phyloP scores from a whole-genome alignment of 2,888 invertebrate genomes.

The Tipula vernalis region DNA sequence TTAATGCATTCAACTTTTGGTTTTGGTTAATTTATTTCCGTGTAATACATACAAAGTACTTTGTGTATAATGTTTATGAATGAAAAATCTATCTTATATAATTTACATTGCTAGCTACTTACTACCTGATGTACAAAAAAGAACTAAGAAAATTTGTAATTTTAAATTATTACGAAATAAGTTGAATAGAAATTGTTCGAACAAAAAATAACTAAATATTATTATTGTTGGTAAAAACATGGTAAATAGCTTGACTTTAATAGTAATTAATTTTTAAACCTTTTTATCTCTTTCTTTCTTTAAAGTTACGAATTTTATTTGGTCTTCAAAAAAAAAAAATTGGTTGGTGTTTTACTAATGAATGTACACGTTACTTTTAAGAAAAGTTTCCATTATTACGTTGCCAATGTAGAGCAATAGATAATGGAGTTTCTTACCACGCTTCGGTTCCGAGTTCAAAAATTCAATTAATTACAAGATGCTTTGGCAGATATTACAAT shows the following conservation, averaged over 20 bases:
- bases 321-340: background rate
- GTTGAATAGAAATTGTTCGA: background rate
- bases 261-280: background rate
- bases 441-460: too few species aligned
- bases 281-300: background rate
- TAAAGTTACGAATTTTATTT: background rate
- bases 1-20: background rate
- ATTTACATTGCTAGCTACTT: background rate
- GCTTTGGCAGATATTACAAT: too few species aligned
- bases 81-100: background rate
- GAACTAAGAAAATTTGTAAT: background rate
- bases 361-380: too few species aligned
- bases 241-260: background rate
- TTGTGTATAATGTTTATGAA: background rate
- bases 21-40: background rate
- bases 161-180: background rate
- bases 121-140: background rate
- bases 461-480: too few species aligned
- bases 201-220: background rate
- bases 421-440: too few species aligned
- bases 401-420: too few species aligned
- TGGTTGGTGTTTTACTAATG: too few species aligned
- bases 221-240: background rate
- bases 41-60: background rate
- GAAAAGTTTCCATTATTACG: too few species aligned